Evolutionary conservation across 2,888 invertebrate genomes (phyloP).

Genomic region (Tenthredo distinguenda): DNA sequence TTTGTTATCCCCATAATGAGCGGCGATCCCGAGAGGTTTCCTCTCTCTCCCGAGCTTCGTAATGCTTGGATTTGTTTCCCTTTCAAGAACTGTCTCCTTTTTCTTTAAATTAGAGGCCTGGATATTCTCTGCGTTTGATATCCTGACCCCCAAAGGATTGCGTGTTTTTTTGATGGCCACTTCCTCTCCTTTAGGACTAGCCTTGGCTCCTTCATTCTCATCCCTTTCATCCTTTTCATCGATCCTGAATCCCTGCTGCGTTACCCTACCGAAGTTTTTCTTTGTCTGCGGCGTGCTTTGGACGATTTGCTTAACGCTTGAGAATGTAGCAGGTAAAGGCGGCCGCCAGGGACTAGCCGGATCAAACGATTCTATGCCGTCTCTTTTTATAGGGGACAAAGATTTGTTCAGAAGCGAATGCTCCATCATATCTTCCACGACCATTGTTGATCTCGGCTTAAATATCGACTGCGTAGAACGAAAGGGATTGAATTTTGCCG

Average conservation of each 20-base stretch:
- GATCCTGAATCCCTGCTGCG: background rate
- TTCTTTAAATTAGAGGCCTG: background rate
- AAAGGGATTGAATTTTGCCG: constrained; percentile 56
- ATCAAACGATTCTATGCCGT: background rate
- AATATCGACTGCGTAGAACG: constrained; percentile 53
- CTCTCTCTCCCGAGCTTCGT: background rate
- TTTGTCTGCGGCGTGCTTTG: constrained; percentile 20
- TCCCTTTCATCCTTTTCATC: background rate
- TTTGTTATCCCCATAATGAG: background rate
- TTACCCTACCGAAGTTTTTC: background rate
- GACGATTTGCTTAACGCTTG: background rate
- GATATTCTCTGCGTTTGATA: constrained; percentile 18
- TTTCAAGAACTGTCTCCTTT: background rate
- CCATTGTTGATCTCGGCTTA: constrained; percentile 36
- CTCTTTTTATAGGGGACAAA: constrained; percentile 25
- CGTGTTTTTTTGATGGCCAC: background rate
- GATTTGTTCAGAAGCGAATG: constrained; percentile 57
- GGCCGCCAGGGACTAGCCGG: constrained; percentile 41
- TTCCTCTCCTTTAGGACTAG: background rate
- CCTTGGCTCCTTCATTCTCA: background rate
- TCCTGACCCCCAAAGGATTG: constrained; percentile 13
- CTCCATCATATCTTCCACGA: constrained; percentile 55
- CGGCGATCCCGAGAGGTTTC: background rate
- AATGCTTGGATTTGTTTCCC: background rate
- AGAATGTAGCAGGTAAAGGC: background rate